These are phyloP conservation scores for Callipepla californica DNA, from an alignment of 2,113 vertebrate genomes.

Conservation along the genomic window DNA sequence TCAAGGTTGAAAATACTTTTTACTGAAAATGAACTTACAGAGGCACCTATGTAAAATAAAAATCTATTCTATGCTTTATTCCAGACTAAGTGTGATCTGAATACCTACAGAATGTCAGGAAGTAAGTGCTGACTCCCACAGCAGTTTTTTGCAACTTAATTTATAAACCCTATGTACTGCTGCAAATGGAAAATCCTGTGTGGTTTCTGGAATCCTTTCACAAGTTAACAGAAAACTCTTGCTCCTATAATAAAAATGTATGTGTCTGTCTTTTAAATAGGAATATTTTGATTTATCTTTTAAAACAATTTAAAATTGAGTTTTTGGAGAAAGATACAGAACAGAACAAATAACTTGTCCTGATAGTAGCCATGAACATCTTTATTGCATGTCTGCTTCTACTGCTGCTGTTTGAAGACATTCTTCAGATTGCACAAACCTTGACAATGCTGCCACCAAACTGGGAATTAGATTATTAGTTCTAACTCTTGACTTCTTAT, in stretches of 20 bases:
- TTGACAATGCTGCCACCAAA: background rate
- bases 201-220: background rate
- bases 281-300: background rate
- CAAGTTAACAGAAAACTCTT: background rate
- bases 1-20: background rate
- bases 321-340: background rate
- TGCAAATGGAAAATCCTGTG: background rate
- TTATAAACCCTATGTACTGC: background rate
- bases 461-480: background rate
- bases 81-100: background rate
- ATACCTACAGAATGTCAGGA: background rate
- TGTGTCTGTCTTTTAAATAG: background rate
- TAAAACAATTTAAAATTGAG: background rate
- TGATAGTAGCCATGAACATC: background rate
- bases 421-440: background rate
- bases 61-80: background rate
- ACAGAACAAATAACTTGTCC: background rate
- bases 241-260: background rate
- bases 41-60: background rate
- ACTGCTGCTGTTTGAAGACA: background rate
- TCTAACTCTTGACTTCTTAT: background rate
- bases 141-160: background rate
- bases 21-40: background rate
- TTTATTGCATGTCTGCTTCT: background rate
- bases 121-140: background rate